A percentile compares a stretch with the other conserved stretches of the same genome.
Evolutionary conservation across 1,140 invertebrate genomes (phyloP).

Genomic region (Plodia interpunctella): DNA sequence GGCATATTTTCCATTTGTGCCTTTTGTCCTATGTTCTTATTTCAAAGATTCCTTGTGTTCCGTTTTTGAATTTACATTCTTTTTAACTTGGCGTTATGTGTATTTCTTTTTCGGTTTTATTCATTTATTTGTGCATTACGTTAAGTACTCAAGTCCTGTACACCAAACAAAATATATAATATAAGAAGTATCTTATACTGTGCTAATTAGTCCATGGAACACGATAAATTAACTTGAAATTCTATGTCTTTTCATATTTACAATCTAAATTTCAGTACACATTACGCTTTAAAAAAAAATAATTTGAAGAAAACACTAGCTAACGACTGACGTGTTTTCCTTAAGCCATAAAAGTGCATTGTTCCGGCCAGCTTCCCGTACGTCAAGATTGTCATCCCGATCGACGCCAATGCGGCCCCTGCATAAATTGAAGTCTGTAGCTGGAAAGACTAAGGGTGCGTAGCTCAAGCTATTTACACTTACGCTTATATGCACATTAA

Average conservation of each 20-base stretch:
- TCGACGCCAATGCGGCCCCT: constrained; percentile 50
- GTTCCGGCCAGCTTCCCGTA: constrained; percentile 35
- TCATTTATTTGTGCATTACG: too few species aligned
- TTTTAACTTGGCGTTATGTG: too few species aligned
- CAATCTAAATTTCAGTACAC: background rate
- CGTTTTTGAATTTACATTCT: too few species aligned
- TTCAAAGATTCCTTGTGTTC: too few species aligned
- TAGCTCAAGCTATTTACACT: background rate
- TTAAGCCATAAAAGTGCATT: constrained; percentile 31
- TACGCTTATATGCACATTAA: background rate
- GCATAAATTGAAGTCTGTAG: constrained; percentile 66
- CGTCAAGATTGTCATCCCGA: constrained; percentile 58
- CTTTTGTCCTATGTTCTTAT: too few species aligned
- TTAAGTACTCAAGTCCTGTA: too few species aligned
- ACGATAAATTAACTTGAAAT: too few species aligned
- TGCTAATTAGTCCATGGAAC: too few species aligned
- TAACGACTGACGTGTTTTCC: constrained; percentile 11
- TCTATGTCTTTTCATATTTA: too few species aligned
- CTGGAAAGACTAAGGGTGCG: background rate
- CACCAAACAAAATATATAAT: too few species aligned
- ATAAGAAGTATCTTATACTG: too few species aligned
- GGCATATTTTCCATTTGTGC: constrained; percentile 53
- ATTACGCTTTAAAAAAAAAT: background rate
- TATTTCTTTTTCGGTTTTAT: too few species aligned
- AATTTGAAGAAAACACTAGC: background rate